Conservation (phyloP, 1,140 invertebrate species). For the Octopus sinensis region DNA sequence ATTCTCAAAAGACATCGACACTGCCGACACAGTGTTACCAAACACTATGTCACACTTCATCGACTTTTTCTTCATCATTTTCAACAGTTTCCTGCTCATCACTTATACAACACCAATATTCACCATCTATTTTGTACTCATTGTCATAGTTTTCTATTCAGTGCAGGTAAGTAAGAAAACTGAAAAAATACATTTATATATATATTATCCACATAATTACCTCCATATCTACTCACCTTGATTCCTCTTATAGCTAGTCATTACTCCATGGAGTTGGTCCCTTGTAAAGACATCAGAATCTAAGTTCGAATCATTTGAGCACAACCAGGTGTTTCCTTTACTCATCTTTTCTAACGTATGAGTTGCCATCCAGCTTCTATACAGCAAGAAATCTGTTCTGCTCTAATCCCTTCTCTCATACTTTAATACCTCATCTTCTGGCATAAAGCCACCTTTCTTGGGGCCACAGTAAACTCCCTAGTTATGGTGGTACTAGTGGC, state of each 20-base stretch:
- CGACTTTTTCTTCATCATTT: slow-evolving; percentile 66
- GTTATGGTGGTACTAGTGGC: no score
- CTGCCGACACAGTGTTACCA: slow-evolving; percentile 52
- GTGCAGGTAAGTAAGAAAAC: slow-evolving; percentile 63
- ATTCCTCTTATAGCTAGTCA: background rate
- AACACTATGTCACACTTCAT: slow-evolving; percentile 46
- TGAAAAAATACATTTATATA: slow-evolving; percentile 7
- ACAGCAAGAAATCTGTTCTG: no score
- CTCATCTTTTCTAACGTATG: no score
- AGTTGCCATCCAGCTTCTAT: no score
- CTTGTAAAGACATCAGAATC: no score
- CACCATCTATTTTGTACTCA: slow-evolving; percentile 76
- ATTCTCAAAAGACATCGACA: slow-evolving; percentile 63
- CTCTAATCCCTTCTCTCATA: no score
- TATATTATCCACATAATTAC: background rate
- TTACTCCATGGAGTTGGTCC: background rate
- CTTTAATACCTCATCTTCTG: no score
- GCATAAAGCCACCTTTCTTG: no score
- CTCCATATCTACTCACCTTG: no score
- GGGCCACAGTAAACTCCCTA: no score
- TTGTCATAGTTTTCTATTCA: slow-evolving; percentile 83
- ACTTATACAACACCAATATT: slow-evolving; percentile 86
- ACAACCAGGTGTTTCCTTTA: no score
- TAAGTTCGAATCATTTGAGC: no score
- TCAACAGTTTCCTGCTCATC: slow-evolving; percentile 85